A percentile compares a stretch with the other conserved stretches of the same genome.
Evolutionary conservation across 2,797 vertebrate species (phyloP).

Genomic region (Parauchenoglanis punctatus): DNA sequence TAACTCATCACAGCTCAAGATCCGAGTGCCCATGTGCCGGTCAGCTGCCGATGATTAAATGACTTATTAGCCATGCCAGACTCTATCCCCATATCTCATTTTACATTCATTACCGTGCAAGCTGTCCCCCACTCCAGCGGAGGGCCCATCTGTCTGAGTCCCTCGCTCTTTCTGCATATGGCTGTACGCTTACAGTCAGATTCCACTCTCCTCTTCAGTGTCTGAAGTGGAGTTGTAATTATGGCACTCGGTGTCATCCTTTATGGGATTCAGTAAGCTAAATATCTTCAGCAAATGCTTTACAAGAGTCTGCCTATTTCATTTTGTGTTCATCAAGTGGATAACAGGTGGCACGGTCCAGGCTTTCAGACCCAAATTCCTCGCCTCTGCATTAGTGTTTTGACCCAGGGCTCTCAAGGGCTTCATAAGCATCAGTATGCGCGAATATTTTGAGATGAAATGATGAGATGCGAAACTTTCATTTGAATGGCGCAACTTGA

Average conservation of each 20-base stretch:
- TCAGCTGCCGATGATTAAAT: conserved; percentile 73
- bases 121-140: conserved; percentile 64
- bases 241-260: conserved; percentile 5
- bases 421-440: conserved; percentile 29
- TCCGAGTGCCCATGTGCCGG: conserved; percentile 56
- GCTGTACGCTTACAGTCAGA: conserved; percentile 33
- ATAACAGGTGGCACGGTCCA: conserved; percentile 53
- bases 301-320: conserved; percentile 10
- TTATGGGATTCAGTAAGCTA: conserved; percentile 22
- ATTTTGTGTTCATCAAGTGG: conserved; percentile 31
- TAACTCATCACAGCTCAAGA: not conserved
- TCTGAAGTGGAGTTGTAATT: conserved; percentile 14
- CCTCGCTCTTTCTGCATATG: conserved; percentile 44
- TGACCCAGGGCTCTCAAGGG: conserved; percentile 42
- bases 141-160: conserved; percentile 63
- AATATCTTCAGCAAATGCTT: conserved; percentile 30
- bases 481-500: conserved; percentile 47
- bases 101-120: conserved; percentile 69
- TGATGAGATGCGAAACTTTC: conserved; percentile 44
- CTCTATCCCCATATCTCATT: conserved; percentile 58
- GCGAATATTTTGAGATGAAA: conserved; percentile 40
- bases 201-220: not conserved
- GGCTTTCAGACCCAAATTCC: conserved; percentile 36
- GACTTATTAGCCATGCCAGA: conserved; percentile 68
- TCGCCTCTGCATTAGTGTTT: conserved; percentile 19